phyloP scores from a whole-genome alignment of 2,113 vertebrate species.

The Isurus oxyrinchus region DNA sequence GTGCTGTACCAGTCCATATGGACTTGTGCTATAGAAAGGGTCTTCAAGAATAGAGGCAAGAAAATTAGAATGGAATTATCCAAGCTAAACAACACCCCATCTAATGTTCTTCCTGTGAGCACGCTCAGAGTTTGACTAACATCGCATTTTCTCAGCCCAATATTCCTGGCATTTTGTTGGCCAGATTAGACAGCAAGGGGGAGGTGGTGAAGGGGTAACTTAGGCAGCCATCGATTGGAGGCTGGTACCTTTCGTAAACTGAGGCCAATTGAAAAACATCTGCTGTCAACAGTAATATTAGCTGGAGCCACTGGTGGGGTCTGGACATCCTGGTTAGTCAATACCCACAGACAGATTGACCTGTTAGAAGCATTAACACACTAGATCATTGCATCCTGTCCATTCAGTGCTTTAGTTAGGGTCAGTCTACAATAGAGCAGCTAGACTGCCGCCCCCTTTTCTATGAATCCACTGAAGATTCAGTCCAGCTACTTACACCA shows the following conservation, averaged over 20 bases:
- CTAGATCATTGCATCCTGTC: neutral
- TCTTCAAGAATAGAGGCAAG: neutral
- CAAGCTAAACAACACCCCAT: neutral
- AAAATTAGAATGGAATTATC: neutral
- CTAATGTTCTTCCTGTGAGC: no score
- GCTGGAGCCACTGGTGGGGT: neutral
- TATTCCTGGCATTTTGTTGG: neutral
- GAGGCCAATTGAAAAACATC: neutral
- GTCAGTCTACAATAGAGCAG: neutral
- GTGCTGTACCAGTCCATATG: no score
- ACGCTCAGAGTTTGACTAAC: neutral
- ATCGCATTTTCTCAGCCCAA: neutral
- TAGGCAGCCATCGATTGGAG: neutral
- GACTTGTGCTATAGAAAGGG: neutral
- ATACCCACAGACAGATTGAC: no score
- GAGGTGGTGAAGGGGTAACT: no score
- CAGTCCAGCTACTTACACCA: neutral
- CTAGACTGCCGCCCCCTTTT: neutral
- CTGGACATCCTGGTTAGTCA: neutral
- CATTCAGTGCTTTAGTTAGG: neutral
- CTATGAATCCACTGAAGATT: neutral
- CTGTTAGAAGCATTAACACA: neutral
- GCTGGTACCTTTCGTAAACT: neutral
- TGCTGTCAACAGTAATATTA: neutral
- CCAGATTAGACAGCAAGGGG: neutral